A percentile compares a stretch with the other conserved stretches of the same genome.
These are phyloP conservation scores for Mercenaria mercenaria DNA, from an alignment of 1,140 invertebrate species.

Conservation along the genomic window DNA sequence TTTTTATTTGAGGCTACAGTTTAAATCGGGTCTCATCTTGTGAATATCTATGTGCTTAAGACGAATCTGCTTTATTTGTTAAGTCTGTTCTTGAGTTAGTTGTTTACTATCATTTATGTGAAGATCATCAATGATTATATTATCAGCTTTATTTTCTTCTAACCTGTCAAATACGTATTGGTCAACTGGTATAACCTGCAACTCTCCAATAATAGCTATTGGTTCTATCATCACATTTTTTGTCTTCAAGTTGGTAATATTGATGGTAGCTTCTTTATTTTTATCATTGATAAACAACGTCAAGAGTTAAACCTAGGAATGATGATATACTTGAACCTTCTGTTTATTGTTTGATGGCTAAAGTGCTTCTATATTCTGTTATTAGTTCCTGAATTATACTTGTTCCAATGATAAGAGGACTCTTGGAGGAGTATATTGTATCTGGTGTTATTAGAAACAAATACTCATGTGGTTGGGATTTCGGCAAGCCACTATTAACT, in stretches of 20 bases:
- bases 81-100: neutral
- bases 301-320: neutral
- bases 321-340: neutral
- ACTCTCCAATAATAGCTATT: neutral
- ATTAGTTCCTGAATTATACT: slow-evolving; percentile 8
- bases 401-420: neutral
- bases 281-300: neutral
- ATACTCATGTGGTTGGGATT: neutral
- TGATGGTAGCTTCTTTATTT: neutral
- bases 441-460: neutral
- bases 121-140: neutral
- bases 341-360: neutral
- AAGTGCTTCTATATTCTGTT: neutral
- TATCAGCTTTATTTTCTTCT: neutral
- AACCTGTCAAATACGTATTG: neutral
- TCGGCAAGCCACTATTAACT: neutral
- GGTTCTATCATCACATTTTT: neutral
- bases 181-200: neutral
- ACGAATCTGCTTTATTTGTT: neutral
- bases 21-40: slow-evolving; percentile 5
- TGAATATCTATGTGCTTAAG: neutral
- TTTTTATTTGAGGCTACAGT: neutral
- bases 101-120: neutral
- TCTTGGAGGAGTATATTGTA: neutral
- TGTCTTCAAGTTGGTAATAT: neutral